Percentiles rank a stretch among this genome's conserved stretches.
These are phyloP conservation scores for Caenorhabditis afra DNA, from an alignment of 2,888 invertebrate genomes.

Conservation along the genomic window DNA sequence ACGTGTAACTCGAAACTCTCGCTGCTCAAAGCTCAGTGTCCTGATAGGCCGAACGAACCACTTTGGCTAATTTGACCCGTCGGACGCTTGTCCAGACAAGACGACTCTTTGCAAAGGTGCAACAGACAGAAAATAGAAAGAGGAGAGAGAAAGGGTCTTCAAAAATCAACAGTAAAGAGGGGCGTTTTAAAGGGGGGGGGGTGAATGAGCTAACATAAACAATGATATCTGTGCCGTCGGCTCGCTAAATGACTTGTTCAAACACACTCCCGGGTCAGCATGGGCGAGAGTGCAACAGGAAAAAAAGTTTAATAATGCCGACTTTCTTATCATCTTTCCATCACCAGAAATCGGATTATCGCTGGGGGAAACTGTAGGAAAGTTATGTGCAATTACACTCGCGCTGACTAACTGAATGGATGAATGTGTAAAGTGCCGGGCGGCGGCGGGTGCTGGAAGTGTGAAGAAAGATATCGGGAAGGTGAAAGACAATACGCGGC, in stretches of 20 bases:
- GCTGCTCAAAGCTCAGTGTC: conserved; percentile 43
- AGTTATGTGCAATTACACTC: neutral
- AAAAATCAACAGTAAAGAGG: conserved; percentile 36
- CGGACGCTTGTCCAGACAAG: neutral
- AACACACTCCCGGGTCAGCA: conserved; percentile 48
- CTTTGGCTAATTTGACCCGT: neutral
- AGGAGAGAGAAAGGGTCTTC: conserved; percentile 3
- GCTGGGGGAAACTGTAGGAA: neutral
- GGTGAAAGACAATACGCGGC: conserved; percentile 47
- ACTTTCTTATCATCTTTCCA: conserved; percentile 31
- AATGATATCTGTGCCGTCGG: conserved; percentile 40
- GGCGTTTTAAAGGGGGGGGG: neutral
- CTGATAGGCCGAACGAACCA: conserved; percentile 30
- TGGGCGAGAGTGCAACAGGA: conserved; percentile 14
- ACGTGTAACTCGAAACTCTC: conserved; percentile 54
- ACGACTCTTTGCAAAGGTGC: neutral
- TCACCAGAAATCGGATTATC: conserved; percentile 33
- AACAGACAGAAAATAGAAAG: neutral
- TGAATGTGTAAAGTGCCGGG: conserved; percentile 8
- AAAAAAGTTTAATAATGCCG: conserved; percentile 20
- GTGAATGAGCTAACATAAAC: conserved; percentile 52
- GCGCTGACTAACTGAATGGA: neutral
- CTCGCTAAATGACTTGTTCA: conserved; percentile 52
- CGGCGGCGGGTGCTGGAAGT: conserved; percentile 13
- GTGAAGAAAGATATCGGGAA: conserved; percentile 46